Percentiles rank a stretch among this genome's conserved stretches.
phyloP scores from a whole-genome alignment of 1,140 invertebrate species.

The Psix sp. region DNA sequence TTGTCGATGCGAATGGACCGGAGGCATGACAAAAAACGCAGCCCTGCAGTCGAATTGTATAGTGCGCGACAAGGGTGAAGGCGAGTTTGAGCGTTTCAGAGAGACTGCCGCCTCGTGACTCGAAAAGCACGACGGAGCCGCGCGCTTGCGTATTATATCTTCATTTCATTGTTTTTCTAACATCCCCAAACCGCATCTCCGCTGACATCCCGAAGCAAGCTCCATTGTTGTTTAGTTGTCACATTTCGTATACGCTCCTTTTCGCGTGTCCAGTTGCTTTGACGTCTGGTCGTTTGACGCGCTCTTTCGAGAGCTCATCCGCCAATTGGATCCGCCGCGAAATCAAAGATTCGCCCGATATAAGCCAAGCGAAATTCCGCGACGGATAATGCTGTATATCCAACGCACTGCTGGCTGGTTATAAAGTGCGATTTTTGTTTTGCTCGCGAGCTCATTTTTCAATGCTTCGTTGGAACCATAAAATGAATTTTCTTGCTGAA shows the following conservation, averaged over 20 bases:
- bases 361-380: too few relatives aligned
- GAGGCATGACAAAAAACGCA: conserved; percentile 10
- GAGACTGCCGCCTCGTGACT: conserved; percentile 61
- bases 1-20: neutral
- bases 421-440: too few relatives aligned
- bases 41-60: conserved; percentile 36
- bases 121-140: conserved; percentile 50
- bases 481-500: too few relatives aligned
- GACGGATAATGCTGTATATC: too few relatives aligned
- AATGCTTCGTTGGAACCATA: too few relatives aligned
- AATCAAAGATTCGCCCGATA: too few relatives aligned
- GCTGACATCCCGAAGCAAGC: conserved; percentile 26
- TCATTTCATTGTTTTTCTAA: conserved; percentile 53
- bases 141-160: conserved; percentile 56
- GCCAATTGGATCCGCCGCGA: too few relatives aligned
- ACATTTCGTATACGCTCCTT: neutral
- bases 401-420: too few relatives aligned
- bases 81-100: conserved; percentile 59
- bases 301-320: too few relatives aligned
- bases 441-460: too few relatives aligned
- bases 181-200: conserved; percentile 45
- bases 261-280: too few relatives aligned
- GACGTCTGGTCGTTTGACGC: neutral
- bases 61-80: conserved; percentile 47
- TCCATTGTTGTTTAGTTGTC: conserved; percentile 27